Conservation (phyloP, 2,113 vertebrate species). For the Oryzias melastigma region DNA sequence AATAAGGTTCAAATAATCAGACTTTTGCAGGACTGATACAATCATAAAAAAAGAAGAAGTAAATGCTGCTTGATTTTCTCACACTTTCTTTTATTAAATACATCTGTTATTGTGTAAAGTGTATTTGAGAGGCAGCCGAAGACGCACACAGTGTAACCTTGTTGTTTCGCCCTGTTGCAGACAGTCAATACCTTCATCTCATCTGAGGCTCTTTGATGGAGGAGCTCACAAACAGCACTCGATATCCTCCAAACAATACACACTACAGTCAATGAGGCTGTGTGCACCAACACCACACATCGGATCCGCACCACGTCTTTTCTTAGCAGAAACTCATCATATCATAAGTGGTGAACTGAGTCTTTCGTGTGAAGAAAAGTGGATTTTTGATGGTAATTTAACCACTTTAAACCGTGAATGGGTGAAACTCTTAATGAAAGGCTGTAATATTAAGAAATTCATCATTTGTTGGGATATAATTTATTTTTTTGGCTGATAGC, state of each 20-base stretch:
- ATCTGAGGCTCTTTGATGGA: constrained; percentile 25
- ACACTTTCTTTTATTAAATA: neutral
- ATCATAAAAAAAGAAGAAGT: neutral
- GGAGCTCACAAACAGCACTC: constrained; percentile 27
- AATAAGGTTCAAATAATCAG: constrained; percentile 10
- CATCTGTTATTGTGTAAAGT: neutral
- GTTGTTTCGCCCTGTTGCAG: constrained; percentile 38
- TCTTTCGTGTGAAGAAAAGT: neutral
- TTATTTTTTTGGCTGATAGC: too few species aligned
- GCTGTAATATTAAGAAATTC: too few species aligned
- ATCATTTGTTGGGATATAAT: too few species aligned
- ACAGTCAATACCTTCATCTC: constrained; percentile 60
- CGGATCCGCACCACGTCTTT: too few species aligned
- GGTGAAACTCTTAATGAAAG: too few species aligned
- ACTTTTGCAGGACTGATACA: neutral
- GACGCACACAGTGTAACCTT: constrained; percentile 43
- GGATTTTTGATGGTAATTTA: neutral
- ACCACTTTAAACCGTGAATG: too few species aligned
- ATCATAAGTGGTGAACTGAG: too few species aligned
- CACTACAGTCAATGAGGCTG: too few species aligned
- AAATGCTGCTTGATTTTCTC: neutral
- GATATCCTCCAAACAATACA: constrained; percentile 17
- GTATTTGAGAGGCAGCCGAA: constrained; percentile 35
- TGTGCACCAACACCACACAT: too few species aligned
- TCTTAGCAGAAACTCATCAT: too few species aligned